These are phyloP conservation scores for Oligia strigilis DNA, from an alignment of 2,888 invertebrate genomes.

Conservation along the genomic window DNA sequence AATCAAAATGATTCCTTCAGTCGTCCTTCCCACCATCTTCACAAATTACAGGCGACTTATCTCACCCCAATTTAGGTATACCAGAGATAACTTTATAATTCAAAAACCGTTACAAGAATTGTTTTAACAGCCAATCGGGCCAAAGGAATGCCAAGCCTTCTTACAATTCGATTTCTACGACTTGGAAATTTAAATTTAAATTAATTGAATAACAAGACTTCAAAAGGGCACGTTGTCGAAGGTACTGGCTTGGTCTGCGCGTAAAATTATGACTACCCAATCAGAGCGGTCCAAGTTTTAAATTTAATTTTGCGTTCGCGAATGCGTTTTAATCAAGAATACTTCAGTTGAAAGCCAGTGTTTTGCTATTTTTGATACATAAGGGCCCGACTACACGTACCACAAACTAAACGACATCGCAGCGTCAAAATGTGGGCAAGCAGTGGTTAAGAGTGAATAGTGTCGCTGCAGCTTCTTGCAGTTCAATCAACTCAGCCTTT, in stretches of 20 bases:
- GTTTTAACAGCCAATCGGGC: slow-evolving; percentile 53
- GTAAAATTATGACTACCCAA: slow-evolving; percentile 63
- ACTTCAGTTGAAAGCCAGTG: slow-evolving; percentile 39
- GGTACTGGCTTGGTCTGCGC: slow-evolving; percentile 29
- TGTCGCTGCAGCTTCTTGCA: neutral
- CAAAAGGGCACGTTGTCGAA: slow-evolving; percentile 54
- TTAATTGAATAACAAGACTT: slow-evolving; percentile 65
- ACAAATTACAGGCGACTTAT: slow-evolving; percentile 41
- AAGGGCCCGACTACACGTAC: neutral
- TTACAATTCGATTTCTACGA: slow-evolving; percentile 60
- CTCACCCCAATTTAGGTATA: slow-evolving; percentile 10
- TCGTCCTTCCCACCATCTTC: neutral
- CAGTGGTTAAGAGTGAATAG: neutral
- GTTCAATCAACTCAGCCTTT: neutral
- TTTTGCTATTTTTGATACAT: slow-evolving; percentile 22
- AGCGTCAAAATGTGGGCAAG: neutral
- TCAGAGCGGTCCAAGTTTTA: slow-evolving; percentile 59
- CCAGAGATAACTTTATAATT: slow-evolving; percentile 50
- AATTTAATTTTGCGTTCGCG: slow-evolving; percentile 57
- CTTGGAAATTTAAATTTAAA: slow-evolving; percentile 62
- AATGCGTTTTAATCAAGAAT: slow-evolving; percentile 66
- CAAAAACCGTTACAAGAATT: slow-evolving; percentile 42
- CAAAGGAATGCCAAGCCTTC: slow-evolving; percentile 50
- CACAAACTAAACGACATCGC: neutral
- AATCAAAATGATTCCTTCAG: neutral